Percentiles rank a stretch among this genome's conserved stretches.
Conservation (phyloP, 2,113 vertebrate species). For the Zingel zingel region DNA sequence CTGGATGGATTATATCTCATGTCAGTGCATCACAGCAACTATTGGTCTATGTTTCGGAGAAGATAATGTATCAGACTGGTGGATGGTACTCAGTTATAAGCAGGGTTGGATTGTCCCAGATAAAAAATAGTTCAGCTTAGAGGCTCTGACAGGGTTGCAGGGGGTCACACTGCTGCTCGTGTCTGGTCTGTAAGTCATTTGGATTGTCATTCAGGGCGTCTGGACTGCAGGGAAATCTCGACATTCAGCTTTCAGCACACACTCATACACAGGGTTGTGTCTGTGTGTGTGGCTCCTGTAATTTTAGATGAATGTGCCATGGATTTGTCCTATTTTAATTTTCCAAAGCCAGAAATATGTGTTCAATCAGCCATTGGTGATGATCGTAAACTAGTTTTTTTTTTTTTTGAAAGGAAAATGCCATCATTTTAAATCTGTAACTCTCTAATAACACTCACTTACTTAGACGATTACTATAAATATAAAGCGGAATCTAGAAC, state of each 20-base stretch:
- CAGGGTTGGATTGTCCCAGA: constrained; percentile 1
- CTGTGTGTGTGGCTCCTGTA: neutral
- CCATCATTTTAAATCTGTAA: neutral
- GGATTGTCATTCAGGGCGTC: constrained; percentile 8
- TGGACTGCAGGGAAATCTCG: constrained; percentile 25
- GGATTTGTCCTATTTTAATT: constrained; percentile 12
- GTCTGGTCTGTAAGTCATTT: constrained; percentile 49
- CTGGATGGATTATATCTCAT: constrained; percentile 35
- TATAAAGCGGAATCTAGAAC: neutral
- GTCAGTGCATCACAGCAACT: constrained; percentile 3
- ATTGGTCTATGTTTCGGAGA: neutral
- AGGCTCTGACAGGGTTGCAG: neutral
- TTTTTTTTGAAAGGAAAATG: neutral
- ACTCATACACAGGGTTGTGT: neutral
- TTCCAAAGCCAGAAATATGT: neutral
- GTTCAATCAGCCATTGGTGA: neutral
- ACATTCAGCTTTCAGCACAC: constrained; percentile 36
- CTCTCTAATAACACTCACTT: neutral
- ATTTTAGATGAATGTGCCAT: neutral
- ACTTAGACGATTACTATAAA: neutral
- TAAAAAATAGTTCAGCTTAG: constrained; percentile 10
- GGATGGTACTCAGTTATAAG: neutral
- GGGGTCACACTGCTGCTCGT: constrained; percentile 1
- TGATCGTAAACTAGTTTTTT: neutral
- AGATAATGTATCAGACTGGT: constrained; percentile 6